Percentiles rank a stretch among this genome's conserved stretches.
Conservation (phyloP, 2,888 invertebrate genomes). For the Brachynemurus nebulosus region DNA sequence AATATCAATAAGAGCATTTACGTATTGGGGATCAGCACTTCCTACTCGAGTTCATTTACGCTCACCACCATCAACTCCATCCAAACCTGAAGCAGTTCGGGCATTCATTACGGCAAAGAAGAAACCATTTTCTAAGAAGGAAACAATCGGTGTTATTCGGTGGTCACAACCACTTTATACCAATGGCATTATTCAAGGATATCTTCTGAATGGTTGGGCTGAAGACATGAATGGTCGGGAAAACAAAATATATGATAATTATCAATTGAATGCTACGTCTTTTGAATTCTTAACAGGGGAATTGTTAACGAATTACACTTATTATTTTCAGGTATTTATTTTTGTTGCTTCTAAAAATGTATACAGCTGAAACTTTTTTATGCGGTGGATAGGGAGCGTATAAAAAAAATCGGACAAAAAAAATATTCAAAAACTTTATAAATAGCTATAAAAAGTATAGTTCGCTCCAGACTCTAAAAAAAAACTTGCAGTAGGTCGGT, state of each 20-base stretch:
- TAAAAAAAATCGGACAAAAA: no score
- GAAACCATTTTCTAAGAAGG: constrained; percentile 25
- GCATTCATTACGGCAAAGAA: constrained; percentile 50
- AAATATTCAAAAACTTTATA: no score
- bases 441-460: no score
- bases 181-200: constrained; percentile 63
- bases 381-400: no score
- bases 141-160: constrained; percentile 50
- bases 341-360: no score
- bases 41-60: constrained; percentile 45
- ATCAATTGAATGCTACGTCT: constrained; percentile 34
- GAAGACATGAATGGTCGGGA: constrained; percentile 31
- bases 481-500: not conserved
- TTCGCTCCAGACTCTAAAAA: no score
- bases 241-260: constrained; percentile 38
- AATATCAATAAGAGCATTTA: constrained; percentile 64
- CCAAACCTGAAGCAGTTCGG: constrained; percentile 56
- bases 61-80: constrained; percentile 72
- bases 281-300: constrained; percentile 43
- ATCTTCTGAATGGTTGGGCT: constrained; percentile 57
- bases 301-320: constrained; percentile 45
- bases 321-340: constrained; percentile 46
- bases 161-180: constrained; percentile 65
- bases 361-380: no score
- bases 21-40: constrained; percentile 69